Base-by-base conservation (phyloP, 2,113 vertebrate genomes). In the Epinephelus cyanopodus region DNA sequence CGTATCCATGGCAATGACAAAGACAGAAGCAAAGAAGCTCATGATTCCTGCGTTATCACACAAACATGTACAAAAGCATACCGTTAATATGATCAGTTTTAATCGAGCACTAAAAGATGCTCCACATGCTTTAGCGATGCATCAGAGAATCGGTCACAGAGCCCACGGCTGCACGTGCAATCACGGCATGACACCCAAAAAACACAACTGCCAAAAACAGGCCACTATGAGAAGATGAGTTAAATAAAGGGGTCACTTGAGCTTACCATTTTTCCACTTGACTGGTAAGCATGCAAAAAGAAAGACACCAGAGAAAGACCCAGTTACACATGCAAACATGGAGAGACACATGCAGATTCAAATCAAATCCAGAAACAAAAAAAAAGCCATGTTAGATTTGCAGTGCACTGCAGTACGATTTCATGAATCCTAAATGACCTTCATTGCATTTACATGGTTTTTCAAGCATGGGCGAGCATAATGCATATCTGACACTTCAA, bases 191-290 rank as follows among this genome's bases (percentile, higher is more conserved):
- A 85, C 81, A 65, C 69, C 83, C 71, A 87, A 75, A 83, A 63
- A 82, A 63, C 70, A 80, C 62, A 72, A 71, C 67, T 76, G 79
- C 81, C 80, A 89, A 58, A 85, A 76, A 54, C 27, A 87, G 53
- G 78, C 77, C 76, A 74, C 50, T 27, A 86, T 85, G 77, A 87
- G 73, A 89, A 80, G 82, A 92, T 87, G 88, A 90, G 74, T 81
- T 73, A 89, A 92, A 90, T 81, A 83, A 93, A 81, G 77, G 52
- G 77, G 85, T 90, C 81, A 75, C 70, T 87, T 92, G 83, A 66
- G 95, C 98, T 99, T 98, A 99, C 98, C 98, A 97, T 98, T 94
- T 99, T 99, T 94, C 98, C 98, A 57, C 98, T 97, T 45, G 96
- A 97, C 98, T 99, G 92, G 96, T 90, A 95, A 94, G 97, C 97